Base-by-base conservation (phyloP, 2,888 invertebrate species). In the Choristoneura rosaceana region DNA sequence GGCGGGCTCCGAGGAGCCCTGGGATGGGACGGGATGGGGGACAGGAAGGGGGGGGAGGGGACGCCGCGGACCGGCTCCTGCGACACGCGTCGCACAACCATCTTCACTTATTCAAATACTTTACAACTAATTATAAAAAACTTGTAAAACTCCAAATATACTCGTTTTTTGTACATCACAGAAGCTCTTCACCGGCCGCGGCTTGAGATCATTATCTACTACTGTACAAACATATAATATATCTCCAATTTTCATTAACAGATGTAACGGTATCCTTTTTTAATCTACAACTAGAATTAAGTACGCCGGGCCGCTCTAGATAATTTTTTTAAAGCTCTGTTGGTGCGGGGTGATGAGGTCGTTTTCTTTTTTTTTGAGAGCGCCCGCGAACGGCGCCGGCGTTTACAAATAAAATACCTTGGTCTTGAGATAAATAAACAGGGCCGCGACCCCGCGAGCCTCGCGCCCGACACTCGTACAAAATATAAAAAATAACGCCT, bases 61-160 rank as follows among this genome's bases (percentile, higher is more conserved):
- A 79, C 75, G 90, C 92, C 90, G 93, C 91, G 90, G 88, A 4
- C 43, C 86, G 80, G 84, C 85, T 78, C 77, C 80, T 81, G 82
- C 84, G 82, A 81, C 85, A 82, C 80, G 43, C 43, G 81, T 81
- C 84, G 81, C 84, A 79, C 81, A 82, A 81, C 84, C 87, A 89
- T 86, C 91, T 93, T 91, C 89, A 89, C 93, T 93, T 93, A 93
- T 90, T 82, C 90, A 88, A 92, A 91, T 89, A 90, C 88, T 89
- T 90, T 92, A 91, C 90, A 89, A 93, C 92, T 92, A 93, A 93
- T 92, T 93, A 93, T 93, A 92, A 94, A 92, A 94, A 93, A 91
- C 91, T 93, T 93, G 93, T 94, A 93, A 93, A 91, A 92, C 90
- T 90, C 90, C 90, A 93, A 93, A 93, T 93, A 93, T 93, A 89